Evolutionary conservation across 2,797 vertebrate genomes (phyloP).

Genomic region (Limosa lapponica): DNA sequence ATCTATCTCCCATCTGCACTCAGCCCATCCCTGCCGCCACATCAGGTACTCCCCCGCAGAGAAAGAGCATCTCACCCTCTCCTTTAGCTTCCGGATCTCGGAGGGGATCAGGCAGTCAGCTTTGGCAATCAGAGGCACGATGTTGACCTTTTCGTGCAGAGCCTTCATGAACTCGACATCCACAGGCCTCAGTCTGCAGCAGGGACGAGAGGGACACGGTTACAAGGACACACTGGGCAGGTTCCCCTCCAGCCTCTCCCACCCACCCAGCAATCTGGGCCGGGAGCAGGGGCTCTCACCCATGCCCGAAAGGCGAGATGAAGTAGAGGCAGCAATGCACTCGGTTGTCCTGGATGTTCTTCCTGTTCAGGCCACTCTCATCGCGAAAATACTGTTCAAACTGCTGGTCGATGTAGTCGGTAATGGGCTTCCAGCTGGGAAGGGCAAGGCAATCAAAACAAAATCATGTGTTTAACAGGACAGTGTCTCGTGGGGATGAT

Average conservation of each 20-base stretch:
- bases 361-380: constrained; percentile 95
- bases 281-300: constrained; percentile 75
- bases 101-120: constrained; percentile 95
- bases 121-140: constrained; percentile 95
- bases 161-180: constrained; percentile 99
- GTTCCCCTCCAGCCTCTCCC: neutral
- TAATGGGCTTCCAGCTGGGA: constrained; percentile 95
- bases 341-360: constrained; percentile 98
- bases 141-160: constrained; percentile 97
- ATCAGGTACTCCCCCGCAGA: neutral
- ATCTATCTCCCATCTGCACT: neutral
- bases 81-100: constrained; percentile 96
- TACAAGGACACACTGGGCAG: neutral
- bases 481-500: neutral
- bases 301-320: constrained; percentile 96
- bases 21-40: neutral
- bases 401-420: constrained; percentile 98
- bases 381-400: constrained; percentile 99
- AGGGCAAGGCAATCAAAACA: neutral
- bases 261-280: neutral
- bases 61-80: constrained; percentile 84
- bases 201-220: neutral
- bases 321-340: constrained; percentile 99
- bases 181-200: constrained; percentile 89
- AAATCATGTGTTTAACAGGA: neutral